phyloP scores from a whole-genome alignment of 2,797 vertebrate species.

The Spatula clypeata region DNA sequence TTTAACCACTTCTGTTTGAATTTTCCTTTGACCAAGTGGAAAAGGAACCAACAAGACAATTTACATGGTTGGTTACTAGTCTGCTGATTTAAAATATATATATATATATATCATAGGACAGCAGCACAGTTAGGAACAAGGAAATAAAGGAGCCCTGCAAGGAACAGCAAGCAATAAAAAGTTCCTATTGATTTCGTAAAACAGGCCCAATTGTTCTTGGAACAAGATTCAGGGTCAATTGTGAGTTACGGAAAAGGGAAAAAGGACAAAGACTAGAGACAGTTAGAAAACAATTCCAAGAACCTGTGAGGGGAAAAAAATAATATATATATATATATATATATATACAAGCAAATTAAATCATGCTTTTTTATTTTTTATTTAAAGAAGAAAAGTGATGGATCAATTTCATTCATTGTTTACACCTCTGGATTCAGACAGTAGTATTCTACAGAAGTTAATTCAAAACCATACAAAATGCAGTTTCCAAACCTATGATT shows the following conservation, averaged over 20 bases:
- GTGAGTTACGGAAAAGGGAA: conserved; percentile 49
- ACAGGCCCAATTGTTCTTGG: not conserved
- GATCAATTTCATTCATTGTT: not conserved
- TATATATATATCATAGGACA: not conserved
- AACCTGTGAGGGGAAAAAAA: not conserved
- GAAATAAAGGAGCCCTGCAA: not conserved
- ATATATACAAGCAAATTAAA: not conserved
- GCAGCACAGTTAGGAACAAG: conserved; percentile 10
- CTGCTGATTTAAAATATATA: not conserved
- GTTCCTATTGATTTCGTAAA: conserved; percentile 5
- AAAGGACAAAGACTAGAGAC: conserved; percentile 23
- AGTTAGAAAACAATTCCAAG: not conserved
- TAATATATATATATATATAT: no score
- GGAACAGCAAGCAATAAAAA: conserved; percentile 15
- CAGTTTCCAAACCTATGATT: not conserved
- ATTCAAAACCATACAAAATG: not conserved
- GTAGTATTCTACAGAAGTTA: not conserved
- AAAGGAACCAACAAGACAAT: not conserved
- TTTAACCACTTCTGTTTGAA: not conserved
- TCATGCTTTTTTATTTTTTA: not conserved
- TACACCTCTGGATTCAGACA: not conserved
- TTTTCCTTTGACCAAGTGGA: not conserved
- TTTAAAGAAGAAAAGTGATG: not conserved
- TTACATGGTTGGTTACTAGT: not conserved
- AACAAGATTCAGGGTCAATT: not conserved